Evolutionary conservation across 2,113 vertebrate genomes (phyloP).

Genomic region (Microtus ochrogaster): DNA sequence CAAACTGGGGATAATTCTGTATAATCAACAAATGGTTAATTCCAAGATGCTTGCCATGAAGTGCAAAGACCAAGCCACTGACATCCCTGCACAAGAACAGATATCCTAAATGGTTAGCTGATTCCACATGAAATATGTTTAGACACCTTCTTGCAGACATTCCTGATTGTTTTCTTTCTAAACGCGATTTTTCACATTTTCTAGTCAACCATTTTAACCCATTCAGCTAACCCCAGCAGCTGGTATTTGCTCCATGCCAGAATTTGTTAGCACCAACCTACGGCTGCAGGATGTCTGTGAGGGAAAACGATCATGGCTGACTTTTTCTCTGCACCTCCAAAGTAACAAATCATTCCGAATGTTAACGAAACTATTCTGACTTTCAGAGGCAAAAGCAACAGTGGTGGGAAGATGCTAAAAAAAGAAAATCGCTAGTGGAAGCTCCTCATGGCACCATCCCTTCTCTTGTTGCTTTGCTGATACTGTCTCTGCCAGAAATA

Average conservation of each 20-base stretch:
- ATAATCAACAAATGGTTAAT: neutral
- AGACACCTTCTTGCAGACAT: neutral
- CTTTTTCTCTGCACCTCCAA: neutral
- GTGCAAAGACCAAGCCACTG: neutral
- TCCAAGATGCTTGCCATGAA: neutral
- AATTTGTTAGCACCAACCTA: neutral
- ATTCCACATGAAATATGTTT: neutral
- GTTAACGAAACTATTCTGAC: conserved; percentile 54
- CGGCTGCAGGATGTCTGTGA: neutral
- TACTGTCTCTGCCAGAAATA: neutral
- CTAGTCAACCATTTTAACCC: neutral
- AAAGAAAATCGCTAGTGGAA: conserved; percentile 39
- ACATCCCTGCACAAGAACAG: neutral
- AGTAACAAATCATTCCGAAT: conserved; percentile 37
- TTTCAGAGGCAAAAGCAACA: conserved; percentile 54
- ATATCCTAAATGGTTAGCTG: neutral
- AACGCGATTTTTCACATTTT: neutral
- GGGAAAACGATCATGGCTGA: neutral
- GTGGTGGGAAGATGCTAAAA: neutral
- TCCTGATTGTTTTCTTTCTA: neutral
- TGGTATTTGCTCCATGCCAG: neutral
- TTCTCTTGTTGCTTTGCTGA: neutral
- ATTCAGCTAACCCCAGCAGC: neutral
- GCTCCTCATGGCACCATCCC: neutral
- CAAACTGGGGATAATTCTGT: conserved; percentile 21